Evolutionary conservation across 1,140 invertebrate genomes (phyloP).

Genomic region (Onthophagus taurus): DNA sequence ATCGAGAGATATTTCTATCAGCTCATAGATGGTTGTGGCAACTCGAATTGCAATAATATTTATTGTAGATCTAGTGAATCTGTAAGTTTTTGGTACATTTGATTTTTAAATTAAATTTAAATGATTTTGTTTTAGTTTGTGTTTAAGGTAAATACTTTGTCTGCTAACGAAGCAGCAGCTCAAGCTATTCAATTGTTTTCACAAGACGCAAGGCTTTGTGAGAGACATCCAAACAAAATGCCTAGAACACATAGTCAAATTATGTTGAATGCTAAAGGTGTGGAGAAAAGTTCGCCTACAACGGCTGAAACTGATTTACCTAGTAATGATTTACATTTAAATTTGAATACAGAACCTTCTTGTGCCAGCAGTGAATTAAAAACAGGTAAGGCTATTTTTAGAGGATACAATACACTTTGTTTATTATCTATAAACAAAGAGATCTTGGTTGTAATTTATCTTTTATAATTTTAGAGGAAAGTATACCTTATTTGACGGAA

Average conservation of each 20-base stretch:
- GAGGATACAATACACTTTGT: neutral
- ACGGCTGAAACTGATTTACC: neutral
- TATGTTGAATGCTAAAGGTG: slow-evolving; percentile 4
- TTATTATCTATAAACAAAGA: neutral
- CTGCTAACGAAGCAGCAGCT: slow-evolving; percentile 80
- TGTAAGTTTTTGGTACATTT: slow-evolving; percentile 40
- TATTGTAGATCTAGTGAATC: slow-evolving; percentile 82
- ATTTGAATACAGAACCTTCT: slow-evolving; percentile 18
- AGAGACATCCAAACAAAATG: slow-evolving; percentile 64
- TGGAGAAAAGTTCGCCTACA: neutral
- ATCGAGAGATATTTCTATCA: slow-evolving; percentile 91
- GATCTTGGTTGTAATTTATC: neutral
- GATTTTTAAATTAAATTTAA: neutral
- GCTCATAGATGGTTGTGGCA: slow-evolving; percentile 82
- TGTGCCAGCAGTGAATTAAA: slow-evolving; percentile 17
- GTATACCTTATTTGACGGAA: slow-evolving; percentile 53
- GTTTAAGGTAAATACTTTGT: slow-evolving; percentile 55
- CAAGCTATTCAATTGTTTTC: slow-evolving; percentile 78
- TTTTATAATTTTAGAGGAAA: slow-evolving; percentile 21
- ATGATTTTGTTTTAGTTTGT: slow-evolving; percentile 12
- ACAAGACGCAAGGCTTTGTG: slow-evolving; percentile 73
- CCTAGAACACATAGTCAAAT: slow-evolving; percentile 43
- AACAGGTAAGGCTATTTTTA: slow-evolving; percentile 6
- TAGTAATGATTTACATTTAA: slow-evolving; percentile 23
- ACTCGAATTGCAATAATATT: slow-evolving; percentile 71